Conservation (phyloP, 1,140 invertebrate species). For the Lanistes nyassanus region DNA sequence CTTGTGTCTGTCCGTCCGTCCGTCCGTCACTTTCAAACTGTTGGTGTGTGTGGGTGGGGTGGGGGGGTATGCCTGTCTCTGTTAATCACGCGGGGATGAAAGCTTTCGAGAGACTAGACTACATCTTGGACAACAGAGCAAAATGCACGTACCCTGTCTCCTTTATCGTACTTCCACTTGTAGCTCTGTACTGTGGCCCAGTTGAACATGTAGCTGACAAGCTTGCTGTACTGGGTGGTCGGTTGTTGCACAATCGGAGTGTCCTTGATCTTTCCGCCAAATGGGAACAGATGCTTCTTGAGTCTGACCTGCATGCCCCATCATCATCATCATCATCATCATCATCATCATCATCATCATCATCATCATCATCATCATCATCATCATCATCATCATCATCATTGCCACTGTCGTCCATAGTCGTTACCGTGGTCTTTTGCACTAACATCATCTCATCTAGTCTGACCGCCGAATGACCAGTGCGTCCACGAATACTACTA, state of each 20-base stretch:
- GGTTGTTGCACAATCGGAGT: neutral
- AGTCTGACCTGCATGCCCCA: conserved; percentile 23
- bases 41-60: too few species aligned
- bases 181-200: conserved; percentile 36
- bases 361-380: neutral
- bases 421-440: neutral
- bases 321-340: neutral
- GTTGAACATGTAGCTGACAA: conserved; percentile 37
- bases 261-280: conserved; percentile 30
- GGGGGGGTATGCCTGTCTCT: too few species aligned
- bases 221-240: conserved; percentile 25
- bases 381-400: neutral
- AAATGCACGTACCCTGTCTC: conserved; percentile 22
- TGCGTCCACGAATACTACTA: too few species aligned
- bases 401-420: neutral
- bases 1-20: too few species aligned
- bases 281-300: conserved; percentile 35
- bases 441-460: neutral
- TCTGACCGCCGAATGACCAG: neutral
- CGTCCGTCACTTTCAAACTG: too few species aligned
- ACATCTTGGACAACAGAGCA: neutral
- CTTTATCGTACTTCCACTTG: conserved; percentile 39
- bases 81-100: neutral
- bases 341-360: neutral
- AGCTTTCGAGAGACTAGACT: neutral